A percentile compares a stretch with the other conserved stretches of the same genome.
Evolutionary conservation across 1,140 invertebrate genomes (phyloP).

Genomic region (Bombyx mandarina): DNA sequence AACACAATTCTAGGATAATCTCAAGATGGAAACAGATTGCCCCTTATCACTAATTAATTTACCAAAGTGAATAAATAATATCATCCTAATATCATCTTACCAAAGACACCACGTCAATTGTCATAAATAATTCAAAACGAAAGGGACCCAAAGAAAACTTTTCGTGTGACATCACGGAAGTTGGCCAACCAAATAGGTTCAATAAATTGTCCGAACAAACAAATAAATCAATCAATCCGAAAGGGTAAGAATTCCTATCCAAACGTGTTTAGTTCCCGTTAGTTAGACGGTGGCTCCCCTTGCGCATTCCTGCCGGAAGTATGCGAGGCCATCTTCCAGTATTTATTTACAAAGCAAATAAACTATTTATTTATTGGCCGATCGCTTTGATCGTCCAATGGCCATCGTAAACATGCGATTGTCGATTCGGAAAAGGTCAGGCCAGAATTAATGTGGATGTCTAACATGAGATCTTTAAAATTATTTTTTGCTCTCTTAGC

Average conservation of each 20-base stretch:
- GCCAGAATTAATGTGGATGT: slow-evolving; percentile 25
- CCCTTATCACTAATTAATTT: no score
- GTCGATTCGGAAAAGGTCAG: slow-evolving; percentile 40
- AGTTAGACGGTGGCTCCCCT: slow-evolving; percentile 33
- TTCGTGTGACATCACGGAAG: no score
- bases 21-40: no score
- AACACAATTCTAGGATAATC: no score
- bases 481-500: no score
- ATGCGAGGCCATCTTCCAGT: slow-evolving; percentile 41
- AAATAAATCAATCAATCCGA: slow-evolving; percentile 20
- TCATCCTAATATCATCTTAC: no score
- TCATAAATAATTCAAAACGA: background rate
- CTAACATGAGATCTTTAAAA: no score
- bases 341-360: slow-evolving; percentile 64
- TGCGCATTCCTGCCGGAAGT: slow-evolving; percentile 46
- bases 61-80: no score
- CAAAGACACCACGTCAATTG: no score
- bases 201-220: slow-evolving; percentile 11
- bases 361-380: slow-evolving; percentile 63
- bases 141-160: background rate
- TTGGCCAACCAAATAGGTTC: background rate
- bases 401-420: slow-evolving; percentile 49
- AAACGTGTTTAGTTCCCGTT: slow-evolving; percentile 50
- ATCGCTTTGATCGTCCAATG: slow-evolving; percentile 59
- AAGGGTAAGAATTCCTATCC: slow-evolving; percentile 16